These are phyloP conservation scores for Psittacula derbiana DNA, from an alignment of 2,797 vertebrate genomes.

Conservation along the genomic window DNA sequence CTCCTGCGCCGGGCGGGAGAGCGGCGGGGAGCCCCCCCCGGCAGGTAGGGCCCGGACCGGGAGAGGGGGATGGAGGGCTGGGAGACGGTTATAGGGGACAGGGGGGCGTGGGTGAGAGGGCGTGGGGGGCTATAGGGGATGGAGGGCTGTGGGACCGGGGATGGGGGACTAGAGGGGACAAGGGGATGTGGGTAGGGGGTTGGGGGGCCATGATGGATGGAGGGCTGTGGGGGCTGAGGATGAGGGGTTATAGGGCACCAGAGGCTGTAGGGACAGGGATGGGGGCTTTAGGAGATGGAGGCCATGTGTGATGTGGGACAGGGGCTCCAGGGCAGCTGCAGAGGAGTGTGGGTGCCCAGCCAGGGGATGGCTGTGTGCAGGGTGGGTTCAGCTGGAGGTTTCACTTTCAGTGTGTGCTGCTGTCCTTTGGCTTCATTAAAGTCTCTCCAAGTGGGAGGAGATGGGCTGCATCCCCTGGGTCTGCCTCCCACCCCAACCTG, in stretches of 20 bases:
- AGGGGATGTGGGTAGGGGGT: neutral
- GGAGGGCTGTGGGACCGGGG: too few relatives aligned
- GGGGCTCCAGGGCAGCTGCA: neutral
- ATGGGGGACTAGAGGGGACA: neutral
- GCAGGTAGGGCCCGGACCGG: neutral
- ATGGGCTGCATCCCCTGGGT: neutral
- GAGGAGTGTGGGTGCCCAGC: neutral
- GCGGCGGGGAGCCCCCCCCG: too few relatives aligned
- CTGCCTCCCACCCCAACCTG: rapidly evolving
- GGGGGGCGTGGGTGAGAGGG: too few relatives aligned
- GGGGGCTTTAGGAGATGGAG: neutral
- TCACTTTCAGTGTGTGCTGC: rapidly evolving
- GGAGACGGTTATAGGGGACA: rapidly evolving
- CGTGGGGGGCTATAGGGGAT: neutral
- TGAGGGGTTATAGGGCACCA: neutral
- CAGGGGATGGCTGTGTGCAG: too few relatives aligned
- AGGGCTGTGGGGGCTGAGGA: neutral
- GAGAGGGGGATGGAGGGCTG: neutral
- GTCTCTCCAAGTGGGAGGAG: neutral
- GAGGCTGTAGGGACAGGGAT: neutral
- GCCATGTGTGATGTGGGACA: neutral
- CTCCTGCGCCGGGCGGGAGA: neutral
- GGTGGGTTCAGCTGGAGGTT: neutral
- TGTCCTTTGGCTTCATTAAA: neutral
- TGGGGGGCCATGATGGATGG: rapidly evolving